Evolutionary conservation across 2,797 vertebrate genomes (phyloP).

Genomic region (Eutrigla gurnardus): DNA sequence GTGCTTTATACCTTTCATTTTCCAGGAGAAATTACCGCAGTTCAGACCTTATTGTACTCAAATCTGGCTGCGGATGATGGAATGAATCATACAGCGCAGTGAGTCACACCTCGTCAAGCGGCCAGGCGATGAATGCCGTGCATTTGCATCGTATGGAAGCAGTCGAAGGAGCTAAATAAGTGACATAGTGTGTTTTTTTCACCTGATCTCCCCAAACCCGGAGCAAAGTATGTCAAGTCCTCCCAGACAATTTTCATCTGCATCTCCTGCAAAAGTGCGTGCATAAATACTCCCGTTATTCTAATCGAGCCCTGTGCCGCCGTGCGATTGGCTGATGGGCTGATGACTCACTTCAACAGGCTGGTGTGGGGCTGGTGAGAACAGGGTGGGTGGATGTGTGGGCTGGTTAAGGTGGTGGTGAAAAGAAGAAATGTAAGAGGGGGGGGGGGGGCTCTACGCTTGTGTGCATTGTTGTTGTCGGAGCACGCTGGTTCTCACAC

Average conservation of each 20-base stretch:
- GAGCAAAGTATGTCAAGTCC: slow-evolving; percentile 52
- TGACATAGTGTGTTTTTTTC: neutral
- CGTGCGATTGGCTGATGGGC: slow-evolving; percentile 77
- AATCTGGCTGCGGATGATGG: slow-evolving; percentile 36
- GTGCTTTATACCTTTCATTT: slow-evolving; percentile 28
- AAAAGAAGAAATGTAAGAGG: slow-evolving; percentile 50
- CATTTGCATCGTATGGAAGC: slow-evolving; percentile 6
- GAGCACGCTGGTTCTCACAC: slow-evolving; percentile 36
- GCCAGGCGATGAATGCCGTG: slow-evolving; percentile 21
- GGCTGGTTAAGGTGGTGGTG: slow-evolving; percentile 53
- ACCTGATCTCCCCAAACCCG: slow-evolving; percentile 13
- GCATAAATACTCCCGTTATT: slow-evolving; percentile 81
- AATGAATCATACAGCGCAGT: slow-evolving; percentile 56
- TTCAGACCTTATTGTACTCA: slow-evolving; percentile 37
- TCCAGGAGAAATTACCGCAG: slow-evolving; percentile 8
- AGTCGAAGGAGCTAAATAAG: neutral
- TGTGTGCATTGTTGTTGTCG: slow-evolving; percentile 64
- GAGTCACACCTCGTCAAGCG: slow-evolving; percentile 47
- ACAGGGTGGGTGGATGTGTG: slow-evolving; percentile 55
- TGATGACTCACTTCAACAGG: slow-evolving; percentile 85
- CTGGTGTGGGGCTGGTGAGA: slow-evolving; percentile 77
- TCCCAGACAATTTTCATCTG: slow-evolving; percentile 55
- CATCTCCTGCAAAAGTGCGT: slow-evolving; percentile 61
- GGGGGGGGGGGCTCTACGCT: slow-evolving; percentile 71
- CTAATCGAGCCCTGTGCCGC: slow-evolving; percentile 75